These are phyloP conservation scores for Galerucella calmariensis DNA, from an alignment of 2,888 invertebrate genomes.

Conservation along the genomic window DNA sequence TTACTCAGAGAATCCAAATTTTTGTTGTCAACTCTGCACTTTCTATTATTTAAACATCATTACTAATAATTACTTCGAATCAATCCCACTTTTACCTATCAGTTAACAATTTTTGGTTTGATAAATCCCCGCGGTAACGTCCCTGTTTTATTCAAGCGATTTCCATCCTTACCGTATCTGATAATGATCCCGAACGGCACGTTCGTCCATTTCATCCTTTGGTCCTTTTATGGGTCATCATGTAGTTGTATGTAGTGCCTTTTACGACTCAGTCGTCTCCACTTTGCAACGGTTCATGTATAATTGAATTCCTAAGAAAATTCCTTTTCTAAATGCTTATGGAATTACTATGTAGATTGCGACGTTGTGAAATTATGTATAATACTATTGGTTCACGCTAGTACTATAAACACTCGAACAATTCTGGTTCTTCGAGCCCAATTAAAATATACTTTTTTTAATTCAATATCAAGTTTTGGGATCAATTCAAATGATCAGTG, in stretches of 20 bases:
- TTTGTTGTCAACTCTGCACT: too few species aligned
- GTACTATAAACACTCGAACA: not conserved
- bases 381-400: not conserved
- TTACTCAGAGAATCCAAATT: too few species aligned
- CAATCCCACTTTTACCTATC: too few species aligned
- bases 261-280: slow-evolving; percentile 42
- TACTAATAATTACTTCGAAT: too few species aligned
- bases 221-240: slow-evolving; percentile 54
- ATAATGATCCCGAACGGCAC: slow-evolving; percentile 56
- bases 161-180: slow-evolving; percentile 62
- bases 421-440: too few species aligned
- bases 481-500: too few species aligned
- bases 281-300: slow-evolving; percentile 39
- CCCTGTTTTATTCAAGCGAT: slow-evolving; percentile 54
- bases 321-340: slow-evolving; percentile 28
- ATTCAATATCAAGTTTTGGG: too few species aligned
- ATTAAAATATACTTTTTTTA: too few species aligned
- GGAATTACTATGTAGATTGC: slow-evolving; percentile 6
- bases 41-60: too few species aligned
- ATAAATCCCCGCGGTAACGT: slow-evolving; percentile 32
- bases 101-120: not conserved
- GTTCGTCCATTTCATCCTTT: slow-evolving; percentile 48
- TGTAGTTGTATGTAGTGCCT: slow-evolving; percentile 47
- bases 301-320: slow-evolving; percentile 52
- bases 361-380: not conserved